A percentile compares a stretch with the other conserved stretches of the same genome.
phyloP scores from a whole-genome alignment of 2,113 vertebrate species.

The Rhynchomys soricoides region DNA sequence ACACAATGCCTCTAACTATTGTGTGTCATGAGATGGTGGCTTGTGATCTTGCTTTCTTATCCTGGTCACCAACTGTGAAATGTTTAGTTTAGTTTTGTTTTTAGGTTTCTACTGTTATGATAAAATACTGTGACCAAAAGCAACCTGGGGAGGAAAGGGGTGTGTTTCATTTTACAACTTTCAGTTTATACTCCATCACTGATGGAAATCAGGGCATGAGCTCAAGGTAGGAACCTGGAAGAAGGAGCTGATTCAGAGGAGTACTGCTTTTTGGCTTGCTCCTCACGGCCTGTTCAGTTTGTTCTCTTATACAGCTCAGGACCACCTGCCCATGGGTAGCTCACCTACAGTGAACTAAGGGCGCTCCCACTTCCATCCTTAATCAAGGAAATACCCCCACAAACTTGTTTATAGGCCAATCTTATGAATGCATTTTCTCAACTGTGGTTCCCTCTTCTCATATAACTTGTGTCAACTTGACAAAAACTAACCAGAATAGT shows the following conservation, averaged over 20 bases:
- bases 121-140: neutral
- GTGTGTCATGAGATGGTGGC: neutral
- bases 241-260: neutral
- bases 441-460: neutral
- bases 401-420: neutral
- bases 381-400: neutral
- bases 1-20: neutral
- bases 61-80: neutral
- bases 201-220: neutral
- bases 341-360: neutral
- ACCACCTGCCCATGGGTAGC: neutral
- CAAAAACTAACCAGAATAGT: neutral
- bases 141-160: neutral
- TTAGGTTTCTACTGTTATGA: neutral
- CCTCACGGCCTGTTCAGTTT: neutral
- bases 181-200: neutral
- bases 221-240: neutral
- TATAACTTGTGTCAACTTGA: neutral
- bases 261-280: neutral
- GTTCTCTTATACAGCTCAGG: neutral
- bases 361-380: neutral
- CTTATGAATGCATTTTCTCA: neutral
- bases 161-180: neutral
- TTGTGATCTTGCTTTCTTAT: neutral
- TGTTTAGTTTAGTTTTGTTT: neutral